These are phyloP conservation scores for Chionis minor DNA, from an alignment of 2,113 vertebrate genomes.

Conservation along the genomic window DNA sequence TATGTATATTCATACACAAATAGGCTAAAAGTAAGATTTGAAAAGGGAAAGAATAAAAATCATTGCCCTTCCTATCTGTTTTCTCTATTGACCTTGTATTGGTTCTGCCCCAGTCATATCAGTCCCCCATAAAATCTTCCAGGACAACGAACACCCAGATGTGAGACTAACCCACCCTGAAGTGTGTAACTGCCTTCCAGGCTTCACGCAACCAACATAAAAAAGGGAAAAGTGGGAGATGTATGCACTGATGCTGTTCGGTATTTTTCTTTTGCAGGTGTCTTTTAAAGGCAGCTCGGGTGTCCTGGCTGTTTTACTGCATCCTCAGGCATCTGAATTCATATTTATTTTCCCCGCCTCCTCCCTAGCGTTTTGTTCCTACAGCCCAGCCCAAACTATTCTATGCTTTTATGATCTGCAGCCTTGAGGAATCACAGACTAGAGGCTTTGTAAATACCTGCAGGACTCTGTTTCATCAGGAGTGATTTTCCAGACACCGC, in stretches of 20 bases:
- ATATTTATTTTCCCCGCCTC: fast-evolving
- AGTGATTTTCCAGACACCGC: background rate
- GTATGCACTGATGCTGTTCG: fast-evolving
- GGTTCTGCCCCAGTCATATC: background rate
- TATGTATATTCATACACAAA: fast-evolving
- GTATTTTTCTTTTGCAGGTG: fast-evolving
- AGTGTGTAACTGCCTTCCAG: background rate
- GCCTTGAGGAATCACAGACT: background rate
- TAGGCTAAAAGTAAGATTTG: background rate
- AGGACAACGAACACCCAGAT: background rate
- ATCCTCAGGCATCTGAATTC: background rate
- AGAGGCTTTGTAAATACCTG: background rate
- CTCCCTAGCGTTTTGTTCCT: background rate
- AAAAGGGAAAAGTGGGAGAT: background rate
- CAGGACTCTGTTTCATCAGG: background rate
- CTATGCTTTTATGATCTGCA: fast-evolving
- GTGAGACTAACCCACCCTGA: background rate
- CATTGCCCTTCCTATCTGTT: background rate
- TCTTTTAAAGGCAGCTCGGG: background rate
- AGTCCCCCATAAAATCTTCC: background rate
- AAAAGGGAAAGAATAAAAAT: background rate
- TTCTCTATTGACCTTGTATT: background rate
- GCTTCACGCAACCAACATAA: background rate
- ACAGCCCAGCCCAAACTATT: background rate
- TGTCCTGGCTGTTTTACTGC: fast-evolving